phyloP scores from a whole-genome alignment of 2,888 invertebrate genomes.

The Druceiella hillmani region DNA sequence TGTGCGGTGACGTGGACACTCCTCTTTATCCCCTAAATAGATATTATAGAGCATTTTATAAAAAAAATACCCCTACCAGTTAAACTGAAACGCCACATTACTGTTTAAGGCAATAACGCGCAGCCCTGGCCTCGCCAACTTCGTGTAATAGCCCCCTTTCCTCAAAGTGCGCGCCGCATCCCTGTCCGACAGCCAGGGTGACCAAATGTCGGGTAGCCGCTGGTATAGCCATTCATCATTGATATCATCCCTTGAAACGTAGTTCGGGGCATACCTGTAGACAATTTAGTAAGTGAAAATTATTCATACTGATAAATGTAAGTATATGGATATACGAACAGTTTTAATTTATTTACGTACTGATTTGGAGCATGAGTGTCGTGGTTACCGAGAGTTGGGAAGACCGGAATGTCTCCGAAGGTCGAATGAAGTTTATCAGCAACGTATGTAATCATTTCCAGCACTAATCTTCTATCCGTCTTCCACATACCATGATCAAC shows the following conservation, averaged over 20 bases:
- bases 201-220: constrained; percentile 66
- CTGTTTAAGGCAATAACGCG: constrained; percentile 75
- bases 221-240: constrained; percentile 73
- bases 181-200: constrained; percentile 61
- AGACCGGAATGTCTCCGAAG: constrained; percentile 60
- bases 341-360: no score
- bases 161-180: constrained; percentile 55
- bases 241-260: constrained; percentile 41
- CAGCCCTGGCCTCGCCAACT: constrained; percentile 60
- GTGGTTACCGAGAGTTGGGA: constrained; percentile 75
- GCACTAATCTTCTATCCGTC: constrained; percentile 62
- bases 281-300: no score
- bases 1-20: no score
- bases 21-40: no score
- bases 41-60: no score
- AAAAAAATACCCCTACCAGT: constrained; percentile 68
- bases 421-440: constrained; percentile 44
- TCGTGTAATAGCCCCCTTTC: constrained; percentile 74
- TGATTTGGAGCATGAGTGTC: constrained; percentile 79
- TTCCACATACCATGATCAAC: constrained; percentile 87
- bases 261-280: constrained; percentile 57
- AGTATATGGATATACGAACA: constrained; percentile 6
- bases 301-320: no score
- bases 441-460: constrained; percentile 49
- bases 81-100: constrained; percentile 68